These are phyloP conservation scores for Sitophilus oryzae DNA, from an alignment of 1,140 invertebrate genomes.

Conservation along the genomic window DNA sequence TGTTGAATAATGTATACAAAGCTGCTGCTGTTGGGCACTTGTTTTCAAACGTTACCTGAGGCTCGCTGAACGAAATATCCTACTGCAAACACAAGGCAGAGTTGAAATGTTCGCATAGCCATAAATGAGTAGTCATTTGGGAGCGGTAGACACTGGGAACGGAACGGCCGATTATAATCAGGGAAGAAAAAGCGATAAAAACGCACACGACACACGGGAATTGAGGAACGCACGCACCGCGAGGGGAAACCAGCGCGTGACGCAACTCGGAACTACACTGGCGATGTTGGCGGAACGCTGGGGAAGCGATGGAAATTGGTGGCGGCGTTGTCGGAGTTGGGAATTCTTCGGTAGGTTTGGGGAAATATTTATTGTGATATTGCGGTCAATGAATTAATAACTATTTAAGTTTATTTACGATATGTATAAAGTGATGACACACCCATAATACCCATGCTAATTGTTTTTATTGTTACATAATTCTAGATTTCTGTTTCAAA, in stretches of 20 bases:
- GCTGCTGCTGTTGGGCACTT: constrained; percentile 1
- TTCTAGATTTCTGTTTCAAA: too few relatives aligned
- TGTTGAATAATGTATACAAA: constrained; percentile 17
- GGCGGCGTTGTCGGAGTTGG: too few relatives aligned
- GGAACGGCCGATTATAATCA: too few relatives aligned
- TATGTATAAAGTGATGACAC: too few relatives aligned
- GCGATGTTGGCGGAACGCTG: background rate
- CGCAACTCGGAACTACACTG: background rate
- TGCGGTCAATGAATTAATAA: too few relatives aligned
- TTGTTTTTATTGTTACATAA: too few relatives aligned
- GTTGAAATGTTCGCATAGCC: constrained; percentile 22
- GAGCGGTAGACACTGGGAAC: too few relatives aligned
- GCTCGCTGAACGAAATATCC: constrained; percentile 14
- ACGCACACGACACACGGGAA: background rate
- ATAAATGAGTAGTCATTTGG: constrained; percentile 27
- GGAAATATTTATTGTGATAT: too few relatives aligned
- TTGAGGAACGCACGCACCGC: background rate
- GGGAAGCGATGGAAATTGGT: background rate
- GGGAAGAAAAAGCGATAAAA: background rate
- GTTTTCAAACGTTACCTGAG: constrained; percentile 9
- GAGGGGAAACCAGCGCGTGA: background rate
- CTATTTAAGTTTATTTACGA: too few relatives aligned
- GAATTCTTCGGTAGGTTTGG: too few relatives aligned
- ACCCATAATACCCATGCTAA: too few relatives aligned
- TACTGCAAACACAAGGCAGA: constrained; percentile 27